These are phyloP conservation scores for Sinella curviseta DNA, from an alignment of 1,140 invertebrate species.

Conservation along the genomic window DNA sequence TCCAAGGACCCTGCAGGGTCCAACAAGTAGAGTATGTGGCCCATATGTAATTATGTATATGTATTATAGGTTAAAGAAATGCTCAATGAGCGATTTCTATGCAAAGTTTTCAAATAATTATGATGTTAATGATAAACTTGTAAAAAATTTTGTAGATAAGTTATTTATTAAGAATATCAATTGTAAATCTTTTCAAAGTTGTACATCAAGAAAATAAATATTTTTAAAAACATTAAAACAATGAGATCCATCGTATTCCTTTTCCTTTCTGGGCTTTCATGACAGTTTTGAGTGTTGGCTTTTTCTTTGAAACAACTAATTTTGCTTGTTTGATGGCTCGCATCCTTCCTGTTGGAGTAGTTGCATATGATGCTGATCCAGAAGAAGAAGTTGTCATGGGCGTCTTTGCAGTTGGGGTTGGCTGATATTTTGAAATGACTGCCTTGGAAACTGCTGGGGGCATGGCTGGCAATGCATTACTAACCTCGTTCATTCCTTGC, in stretches of 20 bases:
- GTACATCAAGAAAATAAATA: background rate
- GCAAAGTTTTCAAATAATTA: background rate
- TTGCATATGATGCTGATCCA: background rate
- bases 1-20: background rate
- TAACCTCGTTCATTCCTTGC: background rate
- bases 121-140: background rate
- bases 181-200: background rate
- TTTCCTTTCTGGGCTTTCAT: background rate
- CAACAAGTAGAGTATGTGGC: background rate
- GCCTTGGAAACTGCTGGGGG: background rate
- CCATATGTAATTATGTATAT: background rate
- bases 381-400: background rate
- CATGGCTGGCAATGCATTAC: background rate
- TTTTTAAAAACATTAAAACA: background rate
- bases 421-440: background rate
- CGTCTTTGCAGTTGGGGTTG: background rate
- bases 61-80: background rate
- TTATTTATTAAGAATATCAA: background rate
- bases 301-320: no score
- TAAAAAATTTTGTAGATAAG: background rate
- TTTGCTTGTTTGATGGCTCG: background rate
- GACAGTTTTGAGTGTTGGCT: background rate
- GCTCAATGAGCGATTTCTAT: background rate
- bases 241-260: no score
- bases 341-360: background rate